Evolutionary conservation across 2,113 vertebrate species (phyloP).

Genomic region (Neoarius graeffei): DNA sequence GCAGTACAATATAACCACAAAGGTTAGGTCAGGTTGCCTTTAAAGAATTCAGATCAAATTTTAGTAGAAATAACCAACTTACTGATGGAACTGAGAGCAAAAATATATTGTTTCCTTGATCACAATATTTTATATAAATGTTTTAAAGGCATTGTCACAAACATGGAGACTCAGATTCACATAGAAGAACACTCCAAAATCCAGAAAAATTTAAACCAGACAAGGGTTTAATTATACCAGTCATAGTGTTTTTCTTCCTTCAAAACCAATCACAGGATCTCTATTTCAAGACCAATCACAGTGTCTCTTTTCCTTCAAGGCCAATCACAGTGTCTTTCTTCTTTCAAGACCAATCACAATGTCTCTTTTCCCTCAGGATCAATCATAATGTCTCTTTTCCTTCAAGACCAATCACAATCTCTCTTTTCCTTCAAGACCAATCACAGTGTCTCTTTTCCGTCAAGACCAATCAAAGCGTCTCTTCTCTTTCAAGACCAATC

Average conservation of each 20-base stretch:
- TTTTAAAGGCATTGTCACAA: background rate
- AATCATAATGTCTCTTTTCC: background rate
- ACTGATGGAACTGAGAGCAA: background rate
- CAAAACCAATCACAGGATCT: background rate
- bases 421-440: background rate
- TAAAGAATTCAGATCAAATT: background rate
- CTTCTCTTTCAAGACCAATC: background rate
- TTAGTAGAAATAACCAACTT: background rate
- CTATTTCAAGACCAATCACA: background rate
- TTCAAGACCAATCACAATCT: background rate
- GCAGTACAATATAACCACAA: background rate
- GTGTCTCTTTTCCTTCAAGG: background rate
- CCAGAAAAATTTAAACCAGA: background rate
- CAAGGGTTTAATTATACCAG: too few species aligned
- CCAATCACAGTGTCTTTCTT: background rate
- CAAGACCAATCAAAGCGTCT: background rate
- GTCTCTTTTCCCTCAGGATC: too few species aligned
- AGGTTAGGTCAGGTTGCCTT: background rate
- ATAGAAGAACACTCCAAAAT: background rate
- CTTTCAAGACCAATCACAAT: background rate
- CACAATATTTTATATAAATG: background rate
- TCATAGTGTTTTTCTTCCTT: too few species aligned
- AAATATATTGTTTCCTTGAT: background rate
- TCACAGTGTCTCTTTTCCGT: background rate
- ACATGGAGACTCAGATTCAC: background rate